Evolutionary conservation across 2,888 invertebrate genomes (phyloP).

Genomic region (Andrena fulva): DNA sequence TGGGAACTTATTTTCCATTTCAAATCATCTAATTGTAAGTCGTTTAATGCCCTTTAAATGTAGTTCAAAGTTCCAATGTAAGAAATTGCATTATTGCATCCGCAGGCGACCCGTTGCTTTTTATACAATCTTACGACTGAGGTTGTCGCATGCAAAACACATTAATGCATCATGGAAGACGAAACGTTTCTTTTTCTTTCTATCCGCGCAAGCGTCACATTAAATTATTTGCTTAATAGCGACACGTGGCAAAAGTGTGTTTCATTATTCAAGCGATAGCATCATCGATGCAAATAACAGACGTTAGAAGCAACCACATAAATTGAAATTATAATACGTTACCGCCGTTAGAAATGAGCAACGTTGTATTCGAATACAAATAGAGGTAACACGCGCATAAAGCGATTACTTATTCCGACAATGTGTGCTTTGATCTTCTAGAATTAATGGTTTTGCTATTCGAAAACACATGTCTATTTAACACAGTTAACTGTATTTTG

Average conservation of each 20-base stretch:
- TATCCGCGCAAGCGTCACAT: conserved; percentile 1
- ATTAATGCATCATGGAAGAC: neutral
- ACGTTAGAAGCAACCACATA: neutral
- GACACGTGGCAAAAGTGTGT: neutral
- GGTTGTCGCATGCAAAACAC: neutral
- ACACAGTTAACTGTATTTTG: neutral
- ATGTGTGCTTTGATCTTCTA: neutral
- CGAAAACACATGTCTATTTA: neutral
- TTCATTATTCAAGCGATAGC: conserved; percentile 21
- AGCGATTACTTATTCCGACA: conserved; percentile 10
- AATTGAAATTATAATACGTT: conserved; percentile 30
- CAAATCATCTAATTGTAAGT: neutral
- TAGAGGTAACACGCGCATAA: conserved; percentile 2
- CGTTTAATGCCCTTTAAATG: no score
- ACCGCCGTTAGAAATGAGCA: conserved; percentile 5
- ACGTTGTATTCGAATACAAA: neutral
- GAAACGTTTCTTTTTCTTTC: neutral
- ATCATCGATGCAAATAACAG: conserved; percentile 11
- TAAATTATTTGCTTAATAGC: conserved; percentile 2
- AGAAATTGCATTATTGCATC: neutral
- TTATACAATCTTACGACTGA: neutral
- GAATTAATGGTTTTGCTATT: neutral
- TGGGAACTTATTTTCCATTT: neutral
- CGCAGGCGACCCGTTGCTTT: neutral
- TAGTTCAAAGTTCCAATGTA: neutral